Evolutionary conservation across 2,888 invertebrate species (phyloP), one percentile per base, ranked within the genome.

Genomic region (Dolichopus griseipennis): DNA sequence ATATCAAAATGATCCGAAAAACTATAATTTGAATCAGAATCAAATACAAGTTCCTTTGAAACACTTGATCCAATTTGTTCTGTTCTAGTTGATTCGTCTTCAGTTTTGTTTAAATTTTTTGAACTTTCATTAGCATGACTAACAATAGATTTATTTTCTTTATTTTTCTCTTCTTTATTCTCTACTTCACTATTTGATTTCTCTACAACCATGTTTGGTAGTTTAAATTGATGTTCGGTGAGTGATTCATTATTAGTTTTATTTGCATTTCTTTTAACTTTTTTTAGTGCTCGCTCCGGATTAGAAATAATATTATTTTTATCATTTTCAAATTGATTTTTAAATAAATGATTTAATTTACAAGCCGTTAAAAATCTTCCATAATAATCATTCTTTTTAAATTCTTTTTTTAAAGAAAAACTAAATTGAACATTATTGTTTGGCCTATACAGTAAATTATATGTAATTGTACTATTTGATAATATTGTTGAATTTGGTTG

Each of bases 21-120:
- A 68, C 81, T 81, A 68, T 81, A 81, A 70, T 81, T 81, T 0
- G 81, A 81, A 69, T 81, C 81, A 0, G 80, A 79, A 68, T 81
- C 81, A 20, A 75, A 72, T 7, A 69, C 68, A 8, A 70, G 2
- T 0, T 18, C 65, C 27, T 72, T 70, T 1, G 63, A 4, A 41
- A 64, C 66, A 21, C 64, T 52, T 15, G 65, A 20, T 41, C 20
- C 27, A 67, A 68, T n/a, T 12, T 69, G n/a, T 41, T 22, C 33
- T 68, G 68, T n/a, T 12, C 68, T 68, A n/a, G 1, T 18, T 33
- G 4, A 65, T n/a, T 34, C 15, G 22, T 33, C 15, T 15, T 33
- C 64, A 20, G 27, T 27, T 27, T 20, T 22, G 15, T 22, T 12
- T 18, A 52, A 22, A 12, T 65, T 27, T 52, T 64, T 65, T 65